Evolutionary conservation across 2,888 invertebrate genomes (phyloP).

Genomic region (Aphodius granarius): DNA sequence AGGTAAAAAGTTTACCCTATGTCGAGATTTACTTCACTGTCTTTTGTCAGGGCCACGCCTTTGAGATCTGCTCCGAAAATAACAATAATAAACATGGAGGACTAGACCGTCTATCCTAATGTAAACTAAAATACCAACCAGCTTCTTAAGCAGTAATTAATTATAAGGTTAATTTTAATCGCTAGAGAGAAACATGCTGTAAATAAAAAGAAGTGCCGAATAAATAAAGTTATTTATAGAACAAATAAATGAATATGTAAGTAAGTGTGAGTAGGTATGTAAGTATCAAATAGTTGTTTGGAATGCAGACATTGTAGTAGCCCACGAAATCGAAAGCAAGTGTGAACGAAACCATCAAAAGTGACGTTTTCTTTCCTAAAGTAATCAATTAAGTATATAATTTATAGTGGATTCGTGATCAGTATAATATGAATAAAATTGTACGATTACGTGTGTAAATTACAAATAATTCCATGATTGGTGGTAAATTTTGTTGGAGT

Average conservation of each 20-base stretch:
- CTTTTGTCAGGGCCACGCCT: not conserved
- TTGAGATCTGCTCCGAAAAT: not conserved
- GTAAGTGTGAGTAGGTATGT: not conserved
- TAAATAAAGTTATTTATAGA: not conserved
- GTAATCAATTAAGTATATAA: not conserved
- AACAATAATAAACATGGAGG: not conserved
- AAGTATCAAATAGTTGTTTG: not conserved
- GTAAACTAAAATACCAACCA: not conserved
- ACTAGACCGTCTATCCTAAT: not conserved
- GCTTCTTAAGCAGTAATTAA: not conserved
- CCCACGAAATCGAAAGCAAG: conserved; percentile 2
- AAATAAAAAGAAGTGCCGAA: not conserved
- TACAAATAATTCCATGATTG: not conserved
- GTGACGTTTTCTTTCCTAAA: not conserved
- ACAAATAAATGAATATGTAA: not conserved
- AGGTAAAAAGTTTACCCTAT: not conserved
- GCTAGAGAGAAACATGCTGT: not conserved
- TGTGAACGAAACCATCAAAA: not conserved
- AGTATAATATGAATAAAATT: not conserved
- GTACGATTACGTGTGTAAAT: not conserved
- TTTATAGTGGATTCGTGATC: not conserved
- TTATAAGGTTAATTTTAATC: not conserved
- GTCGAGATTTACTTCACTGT: not conserved
- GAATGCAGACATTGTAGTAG: conserved; percentile 19
- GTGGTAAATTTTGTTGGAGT: not conserved